Percentiles rank a stretch among this genome's conserved stretches.
Conservation (phyloP, 1,140 invertebrate genomes). For the Bursaphelenchus mucronatus region DNA sequence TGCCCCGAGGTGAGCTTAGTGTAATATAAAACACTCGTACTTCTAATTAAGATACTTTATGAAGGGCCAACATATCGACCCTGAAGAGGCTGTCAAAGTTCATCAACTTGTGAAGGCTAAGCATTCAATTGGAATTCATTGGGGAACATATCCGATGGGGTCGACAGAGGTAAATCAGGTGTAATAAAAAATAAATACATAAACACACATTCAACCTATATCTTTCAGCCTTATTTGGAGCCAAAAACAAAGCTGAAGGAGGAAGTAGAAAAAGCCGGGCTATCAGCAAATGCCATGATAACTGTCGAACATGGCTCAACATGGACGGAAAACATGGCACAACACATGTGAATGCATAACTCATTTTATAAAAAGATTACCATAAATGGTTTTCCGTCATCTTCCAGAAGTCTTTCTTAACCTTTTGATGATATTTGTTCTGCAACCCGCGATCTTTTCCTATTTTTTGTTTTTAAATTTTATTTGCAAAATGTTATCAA, state of each 20-base stretch:
- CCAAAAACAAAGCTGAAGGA: slow-evolving; percentile 20
- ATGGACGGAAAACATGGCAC: no score
- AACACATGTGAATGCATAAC: no score
- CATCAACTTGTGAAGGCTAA: slow-evolving; percentile 62
- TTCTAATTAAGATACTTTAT: slow-evolving; percentile 61
- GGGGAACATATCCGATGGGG: slow-evolving; percentile 61
- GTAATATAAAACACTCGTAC: slow-evolving; percentile 6
- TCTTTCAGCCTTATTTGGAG: slow-evolving; percentile 34
- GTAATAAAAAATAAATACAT: slow-evolving; percentile 3
- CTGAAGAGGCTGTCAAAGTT: slow-evolving; percentile 64
- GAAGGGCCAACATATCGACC: slow-evolving; percentile 64
- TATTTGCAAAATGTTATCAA: no score
- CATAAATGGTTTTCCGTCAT: no score
- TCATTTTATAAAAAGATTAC: no score
- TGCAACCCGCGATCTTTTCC: no score
- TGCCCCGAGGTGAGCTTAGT: slow-evolving; percentile 23
- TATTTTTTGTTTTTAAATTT: no score
- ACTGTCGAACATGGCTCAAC: no score
- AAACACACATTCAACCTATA: neutral
- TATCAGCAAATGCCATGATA: no score
- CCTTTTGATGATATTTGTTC: no score
- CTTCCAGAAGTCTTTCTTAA: no score
- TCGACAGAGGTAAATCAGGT: slow-evolving; percentile 43
- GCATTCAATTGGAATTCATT: slow-evolving; percentile 60
- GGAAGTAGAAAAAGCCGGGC: slow-evolving; percentile 22